Evolutionary conservation across 2,797 vertebrate genomes (phyloP), one percentile per base, ranked within the genome.

Genomic region (Bradypus variegatus): DNA sequence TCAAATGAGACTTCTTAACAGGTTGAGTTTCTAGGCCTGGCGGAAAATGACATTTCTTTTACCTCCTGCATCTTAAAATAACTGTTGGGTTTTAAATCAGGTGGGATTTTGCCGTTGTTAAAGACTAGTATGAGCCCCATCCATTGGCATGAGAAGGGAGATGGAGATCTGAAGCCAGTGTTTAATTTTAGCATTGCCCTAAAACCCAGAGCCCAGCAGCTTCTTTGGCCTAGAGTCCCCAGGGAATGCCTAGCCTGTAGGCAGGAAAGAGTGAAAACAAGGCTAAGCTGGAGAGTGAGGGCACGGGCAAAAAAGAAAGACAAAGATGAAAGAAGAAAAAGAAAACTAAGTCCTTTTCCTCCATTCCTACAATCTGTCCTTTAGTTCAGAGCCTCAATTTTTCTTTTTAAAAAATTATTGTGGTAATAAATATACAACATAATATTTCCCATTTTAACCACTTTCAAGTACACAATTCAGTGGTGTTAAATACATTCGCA

Each of bases 171-270:
- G 48, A 58, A 81, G 33, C 33, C 48, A 55, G 64, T 80, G 91
- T 91, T 89, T 41, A 62, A 67, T 85, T 75, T 94, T 81, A n/a
- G 38, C 41, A 60, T 85, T 95, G 86, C 29, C 27, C 64, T 73
- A 89, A 87, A 93, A 87, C 41, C 58, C 55, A n/a, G 65, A 41
- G 58, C 64, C 81, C 55, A 48, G 53, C 38, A 29, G 45, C 45
- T 94, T 91, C 73, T 69, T 93, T 78, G 69, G 41, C 13, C 33
- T n/a, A 62, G 58, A 33, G 50, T 79, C 12, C 38, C 27, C 18
- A 76, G 60, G 67, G 45, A 87, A 76, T 48, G 16, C 48, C 48
- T 64, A 76, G 62, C 23, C 60, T 69, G 50, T 33, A 55, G 48
- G 55, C 67, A 83, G 70, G n/a, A 53, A 69, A 53, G 15, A 82